Evolutionary conservation across 2,888 invertebrate species (phyloP), one percentile per base, ranked within the genome.

Genomic region (Xestia sexstrigata): DNA sequence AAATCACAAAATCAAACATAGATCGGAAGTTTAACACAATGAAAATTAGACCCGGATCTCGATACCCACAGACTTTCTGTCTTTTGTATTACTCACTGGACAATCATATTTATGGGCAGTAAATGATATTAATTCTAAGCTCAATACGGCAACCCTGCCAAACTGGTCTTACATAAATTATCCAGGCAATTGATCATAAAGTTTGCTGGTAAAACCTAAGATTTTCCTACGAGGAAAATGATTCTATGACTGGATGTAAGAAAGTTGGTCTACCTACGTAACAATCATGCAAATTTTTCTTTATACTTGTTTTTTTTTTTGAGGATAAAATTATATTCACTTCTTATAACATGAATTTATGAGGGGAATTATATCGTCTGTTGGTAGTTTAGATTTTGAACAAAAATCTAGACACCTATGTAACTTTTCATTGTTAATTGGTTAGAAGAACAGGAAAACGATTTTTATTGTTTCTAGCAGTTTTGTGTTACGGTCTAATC

Each of bases 41-140:
- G 49, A 62, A 47, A 80, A 68, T 66, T 52, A 69, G 49, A 87
- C 75, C 87, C 84, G 79, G 88, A 86, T 83, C 76, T 77, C 45
- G 45, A 83, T 75, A 75, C 55, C 74, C 49, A 76, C 74, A 79
- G 81, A 80, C 81, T 74, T 76, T 69, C 65, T 73, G 78, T 73
- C 75, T 83, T 78, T 83, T 83, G 77, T 75, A 75, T 70, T 79
- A 70, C 52, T 70, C 62, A 76, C 65, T 66, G 13, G 55, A 62
- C 77, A 65, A 11, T 62, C 11, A 52, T 55, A 71, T 82, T 76
- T 76, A 85, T 76, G 15, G 35, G 7, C 20, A 58, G 39, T 23
- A 69, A 63, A 20, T 68, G 62, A 66, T 55, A 81, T 69, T 52
- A 49, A 71, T 68, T 68, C 58, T 42, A 71, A 69, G 60, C 71